Conservation (phyloP, 1,140 invertebrate species). For the Heliconius hermathena region DNA sequence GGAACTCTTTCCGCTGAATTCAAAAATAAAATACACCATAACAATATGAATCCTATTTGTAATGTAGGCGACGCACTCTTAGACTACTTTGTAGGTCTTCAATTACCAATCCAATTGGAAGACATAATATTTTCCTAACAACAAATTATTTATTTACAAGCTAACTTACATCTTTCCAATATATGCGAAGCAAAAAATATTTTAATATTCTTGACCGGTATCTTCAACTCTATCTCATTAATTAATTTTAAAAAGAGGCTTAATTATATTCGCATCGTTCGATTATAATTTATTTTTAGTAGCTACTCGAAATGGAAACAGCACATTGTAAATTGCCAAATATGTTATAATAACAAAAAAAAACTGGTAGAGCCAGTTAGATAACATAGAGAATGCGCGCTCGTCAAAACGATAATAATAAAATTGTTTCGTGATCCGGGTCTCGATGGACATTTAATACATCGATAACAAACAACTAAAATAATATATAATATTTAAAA, state of each 20-base stretch:
- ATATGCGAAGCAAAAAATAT: not conserved
- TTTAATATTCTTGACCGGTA: not conserved
- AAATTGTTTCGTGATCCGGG: conserved; percentile 38
- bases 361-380: conserved; percentile 51
- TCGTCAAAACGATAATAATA: conserved; percentile 43
- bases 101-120: conserved; percentile 11
- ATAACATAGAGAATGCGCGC: conserved; percentile 43
- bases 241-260: not conserved
- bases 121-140: not conserved
- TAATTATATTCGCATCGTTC: not conserved
- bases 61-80: not conserved
- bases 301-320: conserved; percentile 4
- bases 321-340: conserved; percentile 22
- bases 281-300: conserved; percentile 2
- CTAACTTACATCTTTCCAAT: not conserved
- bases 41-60: not conserved
- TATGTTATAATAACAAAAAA: conserved; percentile 31
- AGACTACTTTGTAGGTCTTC: conserved; percentile 10
- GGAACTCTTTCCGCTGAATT: too few species aligned
- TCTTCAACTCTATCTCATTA: not conserved
- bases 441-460: conserved; percentile 1
- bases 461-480: not conserved
- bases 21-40: not conserved
- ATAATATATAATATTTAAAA: not conserved
- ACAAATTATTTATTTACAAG: not conserved